phyloP scores from a whole-genome alignment of 2,888 invertebrate genomes.

The Halictus ligatus region DNA sequence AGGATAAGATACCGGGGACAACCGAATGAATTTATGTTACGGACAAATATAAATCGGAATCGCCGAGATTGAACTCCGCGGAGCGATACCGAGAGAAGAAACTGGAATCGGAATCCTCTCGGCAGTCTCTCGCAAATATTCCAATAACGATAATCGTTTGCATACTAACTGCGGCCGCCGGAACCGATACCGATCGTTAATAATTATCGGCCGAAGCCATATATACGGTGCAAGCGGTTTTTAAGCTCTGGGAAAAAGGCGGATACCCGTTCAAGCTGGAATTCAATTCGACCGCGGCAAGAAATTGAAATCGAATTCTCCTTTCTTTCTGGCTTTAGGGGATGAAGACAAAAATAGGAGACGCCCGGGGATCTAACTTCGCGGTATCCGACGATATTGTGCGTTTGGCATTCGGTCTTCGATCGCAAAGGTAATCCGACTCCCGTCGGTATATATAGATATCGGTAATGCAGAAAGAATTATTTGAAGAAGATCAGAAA shows the following conservation, averaged over 20 bases:
- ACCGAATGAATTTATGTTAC: neutral
- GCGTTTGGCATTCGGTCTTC: slow-evolving; percentile 1
- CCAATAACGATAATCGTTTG: slow-evolving; percentile 5
- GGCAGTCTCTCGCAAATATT: neutral
- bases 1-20: neutral
- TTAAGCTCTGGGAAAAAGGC: neutral
- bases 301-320: neutral
- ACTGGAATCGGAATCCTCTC: neutral
- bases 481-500: neutral
- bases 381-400: neutral
- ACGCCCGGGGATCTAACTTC: neutral
- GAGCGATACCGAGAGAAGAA: neutral
- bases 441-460: neutral
- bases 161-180: neutral
- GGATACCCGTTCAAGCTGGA: neutral
- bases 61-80: neutral
- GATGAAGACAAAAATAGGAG: neutral
- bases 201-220: neutral
- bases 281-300: neutral
- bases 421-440: neutral
- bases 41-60: neutral
- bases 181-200: neutral
- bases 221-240: neutral
- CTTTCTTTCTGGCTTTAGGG: neutral
- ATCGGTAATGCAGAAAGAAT: neutral